Evolutionary conservation across 2,797 vertebrate genomes (phyloP), one percentile per base, ranked within the genome.

Genomic region (Muraenolepis orangiensis): DNA sequence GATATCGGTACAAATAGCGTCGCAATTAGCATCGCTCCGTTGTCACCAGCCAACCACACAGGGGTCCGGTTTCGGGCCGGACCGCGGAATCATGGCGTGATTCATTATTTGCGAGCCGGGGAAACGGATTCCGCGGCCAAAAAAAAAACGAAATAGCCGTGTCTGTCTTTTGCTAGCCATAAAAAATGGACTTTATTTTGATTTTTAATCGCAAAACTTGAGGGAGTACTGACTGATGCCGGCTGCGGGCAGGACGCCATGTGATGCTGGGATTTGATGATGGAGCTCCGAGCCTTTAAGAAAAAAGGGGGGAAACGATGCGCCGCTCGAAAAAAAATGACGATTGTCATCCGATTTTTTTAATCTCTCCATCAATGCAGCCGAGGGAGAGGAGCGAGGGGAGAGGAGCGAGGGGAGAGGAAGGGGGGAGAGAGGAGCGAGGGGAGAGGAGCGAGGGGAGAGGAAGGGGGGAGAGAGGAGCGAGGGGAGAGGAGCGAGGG

Each of bases 331-430:
- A 66, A 66, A n/a, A n/a, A n/a, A n/a, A n/a, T n/a, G n/a, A 16
- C 12, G 64, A 66, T 66, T 66, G 11, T 66, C 64, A 66, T 29
- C 23, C 8, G 23, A 66, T 26, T 38, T n/a, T n/a, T 70, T 70
- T 40, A 40, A 70, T 70, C 69, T 70, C 11, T 20, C 20, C 68
- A 30, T 69, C 67, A 69, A 20, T 34, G 20, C 32, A 69, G 68
- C 68, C n/a, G n/a, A n/a, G n/a, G n/a, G n/a, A n/a, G n/a, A n/a
- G n/a, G n/a, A n/a, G n/a, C n/a, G n/a, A n/a, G n/a, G n/a, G n/a
- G n/a, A n/a, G n/a, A n/a, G n/a, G n/a, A n/a, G n/a, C n/a, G n/a
- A n/a, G n/a, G n/a, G n/a, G n/a, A n/a, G n/a, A n/a, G n/a, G n/a
- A n/a, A n/a, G n/a, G n/a, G n/a, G n/a, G n/a, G n/a, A n/a, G n/a